Evolutionary conservation across 2,113 vertebrate species (phyloP).

Genomic region (Nerophis ophidion): DNA sequence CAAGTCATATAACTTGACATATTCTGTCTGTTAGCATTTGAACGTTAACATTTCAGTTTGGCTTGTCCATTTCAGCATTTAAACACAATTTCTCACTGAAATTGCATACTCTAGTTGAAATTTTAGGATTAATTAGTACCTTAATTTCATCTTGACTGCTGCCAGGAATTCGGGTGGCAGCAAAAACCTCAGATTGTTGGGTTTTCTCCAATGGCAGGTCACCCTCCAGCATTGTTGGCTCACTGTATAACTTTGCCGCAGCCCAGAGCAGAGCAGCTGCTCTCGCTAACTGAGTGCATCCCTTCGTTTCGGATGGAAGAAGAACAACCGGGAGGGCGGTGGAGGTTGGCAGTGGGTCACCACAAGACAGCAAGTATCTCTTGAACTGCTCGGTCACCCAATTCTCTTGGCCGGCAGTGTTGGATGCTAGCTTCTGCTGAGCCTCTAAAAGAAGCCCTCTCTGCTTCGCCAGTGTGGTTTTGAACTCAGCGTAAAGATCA

Average conservation of each 20-base stretch:
- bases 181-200: conserved; percentile 71
- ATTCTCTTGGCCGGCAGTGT: conserved; percentile 57
- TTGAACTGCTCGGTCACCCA: conserved; percentile 76
- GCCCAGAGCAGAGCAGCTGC: conserved; percentile 72
- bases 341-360: conserved; percentile 66
- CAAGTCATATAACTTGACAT: too few relatives aligned
- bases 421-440: conserved; percentile 42
- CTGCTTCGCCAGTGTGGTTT: conserved; percentile 55
- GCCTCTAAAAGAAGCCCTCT: conserved; percentile 50
- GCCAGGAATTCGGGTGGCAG: conserved; percentile 70
- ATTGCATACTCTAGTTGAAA: neutral
- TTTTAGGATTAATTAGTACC: conserved; percentile 40
- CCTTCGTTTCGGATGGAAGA: conserved; percentile 47
- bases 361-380: conserved; percentile 58
- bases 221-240: conserved; percentile 66
- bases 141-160: conserved; percentile 62
- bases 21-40: too few relatives aligned
- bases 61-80: too few relatives aligned
- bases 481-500: conserved; percentile 61
- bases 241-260: conserved; percentile 63
- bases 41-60: too few relatives aligned
- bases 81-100: too few relatives aligned
- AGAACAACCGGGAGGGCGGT: conserved; percentile 70
- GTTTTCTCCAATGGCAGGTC: conserved; percentile 64
- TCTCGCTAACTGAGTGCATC: conserved; percentile 52